These are phyloP conservation scores for Micromussa lordhowensis DNA, from an alignment of 92 coral and sea anemone species.

Conservation along the genomic window DNA sequence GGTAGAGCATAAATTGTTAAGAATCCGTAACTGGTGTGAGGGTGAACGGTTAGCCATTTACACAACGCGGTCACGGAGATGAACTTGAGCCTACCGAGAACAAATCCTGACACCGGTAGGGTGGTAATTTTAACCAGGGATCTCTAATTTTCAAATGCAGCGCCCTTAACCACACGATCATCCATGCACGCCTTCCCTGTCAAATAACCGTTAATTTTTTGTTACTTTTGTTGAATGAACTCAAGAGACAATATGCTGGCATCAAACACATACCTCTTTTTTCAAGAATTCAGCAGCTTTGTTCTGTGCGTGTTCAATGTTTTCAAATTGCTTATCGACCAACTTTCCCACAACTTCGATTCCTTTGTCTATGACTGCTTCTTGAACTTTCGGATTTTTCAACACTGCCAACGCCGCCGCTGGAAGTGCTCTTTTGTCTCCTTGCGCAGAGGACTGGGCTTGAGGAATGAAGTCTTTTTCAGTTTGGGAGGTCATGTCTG, in stretches of 20 bases:
- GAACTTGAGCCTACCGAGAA: too few relatives aligned
- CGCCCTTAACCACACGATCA: too few relatives aligned
- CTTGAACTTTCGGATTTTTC: constrained; percentile 24
- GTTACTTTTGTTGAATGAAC: too few relatives aligned
- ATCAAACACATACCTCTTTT: neutral
- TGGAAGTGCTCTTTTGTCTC: constrained; percentile 17
- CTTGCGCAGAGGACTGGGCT: neutral
- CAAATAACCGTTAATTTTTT: too few relatives aligned
- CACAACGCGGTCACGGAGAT: too few relatives aligned
- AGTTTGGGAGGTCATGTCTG: neutral
- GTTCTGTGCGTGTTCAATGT: neutral
- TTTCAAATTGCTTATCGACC: constrained; percentile 1
- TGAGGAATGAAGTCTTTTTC: neutral
- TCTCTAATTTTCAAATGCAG: too few relatives aligned
- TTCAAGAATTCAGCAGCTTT: constrained; percentile 10
- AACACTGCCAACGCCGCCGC: constrained; percentile 5
- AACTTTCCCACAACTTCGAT: constrained; percentile 4
- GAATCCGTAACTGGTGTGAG: too few relatives aligned
- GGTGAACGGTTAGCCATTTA: too few relatives aligned
- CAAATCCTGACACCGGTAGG: too few relatives aligned
- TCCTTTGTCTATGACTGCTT: constrained; percentile 14
- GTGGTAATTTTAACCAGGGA: too few relatives aligned
- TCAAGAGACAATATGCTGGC: neutral
- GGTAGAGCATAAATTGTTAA: too few relatives aligned
- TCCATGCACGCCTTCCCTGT: too few relatives aligned